Evolutionary conservation across 1,140 invertebrate genomes (phyloP).

Genomic region (Leptinotarsa defecta): DNA sequence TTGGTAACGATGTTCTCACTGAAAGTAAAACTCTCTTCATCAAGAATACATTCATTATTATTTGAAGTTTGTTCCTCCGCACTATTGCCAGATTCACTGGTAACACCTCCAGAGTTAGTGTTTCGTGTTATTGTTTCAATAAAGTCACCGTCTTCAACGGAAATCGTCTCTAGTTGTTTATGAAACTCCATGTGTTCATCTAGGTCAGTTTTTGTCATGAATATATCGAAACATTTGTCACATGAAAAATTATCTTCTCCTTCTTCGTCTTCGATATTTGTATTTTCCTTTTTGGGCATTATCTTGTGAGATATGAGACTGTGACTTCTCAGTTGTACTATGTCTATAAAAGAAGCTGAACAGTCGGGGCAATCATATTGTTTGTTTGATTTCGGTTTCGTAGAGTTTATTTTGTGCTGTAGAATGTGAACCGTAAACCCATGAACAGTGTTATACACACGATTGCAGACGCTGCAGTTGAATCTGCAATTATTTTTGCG

Average conservation of each 20-base stretch:
- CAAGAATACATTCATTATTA: too few species aligned
- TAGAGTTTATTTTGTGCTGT: conserved; percentile 75
- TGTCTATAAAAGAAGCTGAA: conserved; percentile 21
- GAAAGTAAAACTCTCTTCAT: too few species aligned
- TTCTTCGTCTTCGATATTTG: not conserved
- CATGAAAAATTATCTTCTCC: conserved; percentile 15
- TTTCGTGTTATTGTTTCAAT: not conserved
- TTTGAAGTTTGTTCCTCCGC: too few species aligned
- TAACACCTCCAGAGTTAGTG: too few species aligned
- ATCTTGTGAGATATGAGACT: conserved; percentile 4
- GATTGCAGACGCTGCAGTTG: conserved; percentile 71
- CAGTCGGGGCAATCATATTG: conserved; percentile 27
- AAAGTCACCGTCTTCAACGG: not conserved
- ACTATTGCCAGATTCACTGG: too few species aligned
- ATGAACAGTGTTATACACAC: conserved; percentile 71
- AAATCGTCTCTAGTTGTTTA: not conserved
- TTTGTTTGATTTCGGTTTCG: conserved; percentile 26
- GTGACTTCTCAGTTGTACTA: conserved; percentile 30
- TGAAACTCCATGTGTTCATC: conserved; percentile 32
- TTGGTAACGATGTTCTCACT: not conserved
- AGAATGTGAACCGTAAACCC: conserved; percentile 59
- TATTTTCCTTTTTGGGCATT: not conserved
- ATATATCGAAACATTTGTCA: conserved; percentile 28
- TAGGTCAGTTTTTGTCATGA: conserved; percentile 2
- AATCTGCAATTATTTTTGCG: conserved; percentile 73